Base-by-base conservation (phyloP, 1,140 invertebrate species). In the Drosophila repleta region DNA sequence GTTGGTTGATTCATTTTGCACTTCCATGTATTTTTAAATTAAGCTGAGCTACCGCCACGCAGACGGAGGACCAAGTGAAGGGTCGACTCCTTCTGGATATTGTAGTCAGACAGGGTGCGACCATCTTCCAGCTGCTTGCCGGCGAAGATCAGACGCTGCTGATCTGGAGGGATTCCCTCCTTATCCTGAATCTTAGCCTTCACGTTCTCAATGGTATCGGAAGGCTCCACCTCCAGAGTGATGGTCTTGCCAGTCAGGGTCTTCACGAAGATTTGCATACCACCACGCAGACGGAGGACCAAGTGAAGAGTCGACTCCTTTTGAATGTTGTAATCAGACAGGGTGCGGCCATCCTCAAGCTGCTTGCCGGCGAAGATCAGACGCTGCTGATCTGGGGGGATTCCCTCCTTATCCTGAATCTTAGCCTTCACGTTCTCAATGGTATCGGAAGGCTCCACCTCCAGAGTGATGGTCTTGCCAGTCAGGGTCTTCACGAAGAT, bases 21-120 rank as follows among this genome's bases (percentile, higher is more conserved):
- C 3, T 63, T 57, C 6, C 29, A 41, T 76, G 64, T 76, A 79
- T 84, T 55, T 74, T 49, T 43, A n/a, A 68, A 24, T 60, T 78
- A 87, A 48, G 66, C 58, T 24, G 61, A 17, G 53, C 35, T n/a
- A 94, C 96, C 95, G 95, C 96, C 94, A 94, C 96, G 93, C 45
- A 97, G 93, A 92, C 96, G 94, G 4, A 97, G 93, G 7, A 98
- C 96, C 87, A 98, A 94, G 92, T 98, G 97, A 56, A 98, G 94
- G 3, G 97, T 98, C 2, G 97, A 98, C 92, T 98, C 97, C 92
- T 96, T 97, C 84, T 97, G 96, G 79, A 97, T 96, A 81, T 96
- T 96, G 90, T 96, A 97, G 88, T 97, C 96, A 4, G 95, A 95
- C 2, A 96, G 92, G 18, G 95, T 96, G 46, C 95, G 94, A 10